These are phyloP conservation scores for Corynorhinus townsendii DNA, from an alignment of 2,113 vertebrate species.

Conservation along the genomic window DNA sequence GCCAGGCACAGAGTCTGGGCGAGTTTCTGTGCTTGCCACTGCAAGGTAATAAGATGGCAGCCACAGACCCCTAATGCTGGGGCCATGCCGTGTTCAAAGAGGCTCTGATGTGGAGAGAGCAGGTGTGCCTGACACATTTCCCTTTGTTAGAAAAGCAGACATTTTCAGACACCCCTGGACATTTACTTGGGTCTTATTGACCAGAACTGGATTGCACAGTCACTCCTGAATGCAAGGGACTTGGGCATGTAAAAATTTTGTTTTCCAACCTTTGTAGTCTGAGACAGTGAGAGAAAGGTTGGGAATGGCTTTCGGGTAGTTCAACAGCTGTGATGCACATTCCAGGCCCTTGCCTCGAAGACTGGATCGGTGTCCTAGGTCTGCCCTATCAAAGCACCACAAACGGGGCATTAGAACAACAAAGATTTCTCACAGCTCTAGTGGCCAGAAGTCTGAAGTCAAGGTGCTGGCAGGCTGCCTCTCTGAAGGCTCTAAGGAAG, in stretches of 20 bases:
- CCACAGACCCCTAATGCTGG: accelerated
- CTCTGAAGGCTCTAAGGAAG: not conserved
- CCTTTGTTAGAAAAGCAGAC: not conserved
- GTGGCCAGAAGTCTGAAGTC: too few species aligned
- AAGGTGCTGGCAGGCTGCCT: not conserved
- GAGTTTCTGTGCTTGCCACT: not conserved
- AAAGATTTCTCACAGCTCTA: not conserved
- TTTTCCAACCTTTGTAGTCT: not conserved
- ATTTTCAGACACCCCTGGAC: not conserved
- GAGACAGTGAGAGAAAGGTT: not conserved
- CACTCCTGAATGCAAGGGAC: not conserved
- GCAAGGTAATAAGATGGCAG: not conserved
- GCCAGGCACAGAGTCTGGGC: not conserved
- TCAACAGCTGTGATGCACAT: not conserved
- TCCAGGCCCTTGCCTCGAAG: not conserved
- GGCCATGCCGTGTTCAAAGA: not conserved
- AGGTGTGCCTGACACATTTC: not conserved
- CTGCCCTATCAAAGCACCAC: not conserved
- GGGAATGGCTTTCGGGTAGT: not conserved
- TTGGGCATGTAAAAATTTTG: not conserved
- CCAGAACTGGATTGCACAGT: not conserved
- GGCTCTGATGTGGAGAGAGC: not conserved
- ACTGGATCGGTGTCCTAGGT: not conserved
- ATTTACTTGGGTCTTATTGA: not conserved
- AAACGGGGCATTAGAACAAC: not conserved